A percentile compares a stretch with the other conserved stretches of the same genome.
phyloP scores from a whole-genome alignment of 2,797 vertebrate species.

The Antennarius maculatus region DNA sequence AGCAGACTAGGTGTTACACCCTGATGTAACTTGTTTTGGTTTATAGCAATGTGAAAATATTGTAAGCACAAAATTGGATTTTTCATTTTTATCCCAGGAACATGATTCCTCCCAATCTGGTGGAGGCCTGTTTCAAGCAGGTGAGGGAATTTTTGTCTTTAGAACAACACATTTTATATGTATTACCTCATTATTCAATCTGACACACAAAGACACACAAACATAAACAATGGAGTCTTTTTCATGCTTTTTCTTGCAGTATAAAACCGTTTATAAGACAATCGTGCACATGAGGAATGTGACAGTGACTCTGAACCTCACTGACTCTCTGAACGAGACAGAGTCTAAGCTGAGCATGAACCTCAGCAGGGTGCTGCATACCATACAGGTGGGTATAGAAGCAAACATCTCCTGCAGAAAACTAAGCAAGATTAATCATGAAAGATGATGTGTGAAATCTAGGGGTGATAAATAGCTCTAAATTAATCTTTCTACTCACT shows the following conservation, averaged over 20 bases:
- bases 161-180: not conserved
- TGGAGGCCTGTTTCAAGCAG: slow-evolving; percentile 98
- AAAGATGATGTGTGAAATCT: not conserved
- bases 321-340: slow-evolving; percentile 77
- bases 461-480: not conserved
- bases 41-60: too few relatives aligned
- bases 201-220: not conserved
- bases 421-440: not conserved
- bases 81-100: slow-evolving; percentile 82
- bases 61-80: too few relatives aligned
- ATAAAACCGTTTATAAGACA: slow-evolving; percentile 94
- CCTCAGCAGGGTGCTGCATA: slow-evolving; percentile 83
- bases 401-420: not conserved
- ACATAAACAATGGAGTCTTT: not conserved
- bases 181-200: not conserved
- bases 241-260: slow-evolving; percentile 79
- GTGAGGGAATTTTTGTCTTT: slow-evolving; percentile 70
- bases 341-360: slow-evolving; percentile 78
- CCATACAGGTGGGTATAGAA: slow-evolving; percentile 76
- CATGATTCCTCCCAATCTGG: slow-evolving; percentile 97
- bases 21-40: too few relatives aligned
- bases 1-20: too few relatives aligned
- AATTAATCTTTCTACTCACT: not conserved
- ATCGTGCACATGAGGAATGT: slow-evolving; percentile 82
- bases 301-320: slow-evolving; percentile 75